phyloP scores from a whole-genome alignment of 23 tunicate species.

The Diplosoma virens region DNA sequence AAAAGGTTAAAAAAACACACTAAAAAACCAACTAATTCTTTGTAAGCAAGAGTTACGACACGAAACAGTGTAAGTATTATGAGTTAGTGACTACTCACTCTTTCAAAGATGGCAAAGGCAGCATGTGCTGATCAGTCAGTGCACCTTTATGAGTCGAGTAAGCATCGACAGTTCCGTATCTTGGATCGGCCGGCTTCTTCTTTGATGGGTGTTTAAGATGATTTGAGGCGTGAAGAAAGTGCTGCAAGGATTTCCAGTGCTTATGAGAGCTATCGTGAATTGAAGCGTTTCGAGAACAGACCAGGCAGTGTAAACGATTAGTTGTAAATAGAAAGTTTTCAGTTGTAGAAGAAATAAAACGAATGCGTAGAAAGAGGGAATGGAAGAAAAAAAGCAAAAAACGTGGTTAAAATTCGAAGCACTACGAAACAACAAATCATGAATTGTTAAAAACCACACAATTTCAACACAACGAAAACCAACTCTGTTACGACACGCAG shows the following conservation, averaged over 20 bases:
- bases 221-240: conserved; percentile 33
- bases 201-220: conserved; percentile 6
- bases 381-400: not conserved
- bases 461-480: no score
- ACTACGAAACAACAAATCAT: not conserved
- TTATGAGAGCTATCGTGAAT: no score
- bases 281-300: no score
- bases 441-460: no score
- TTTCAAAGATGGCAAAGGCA: conserved; percentile 80
- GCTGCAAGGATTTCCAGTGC: conserved; percentile 62
- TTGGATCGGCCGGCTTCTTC: not conserved
- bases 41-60: no score
- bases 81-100: conserved; percentile 80
- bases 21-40: no score
- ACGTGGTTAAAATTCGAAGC: not conserved
- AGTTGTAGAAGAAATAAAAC: not conserved
- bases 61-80: no score
- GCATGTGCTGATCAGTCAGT: conserved; percentile 77
- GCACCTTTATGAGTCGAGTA: conserved; percentile 55
- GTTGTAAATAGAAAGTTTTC: no score
- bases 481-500: no score
- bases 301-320: no score
- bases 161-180: not conserved
- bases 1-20: no score
- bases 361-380: not conserved